These are phyloP conservation scores for Poeciliopsis turneri DNA, from an alignment of 2,797 vertebrate genomes.

Conservation along the genomic window DNA sequence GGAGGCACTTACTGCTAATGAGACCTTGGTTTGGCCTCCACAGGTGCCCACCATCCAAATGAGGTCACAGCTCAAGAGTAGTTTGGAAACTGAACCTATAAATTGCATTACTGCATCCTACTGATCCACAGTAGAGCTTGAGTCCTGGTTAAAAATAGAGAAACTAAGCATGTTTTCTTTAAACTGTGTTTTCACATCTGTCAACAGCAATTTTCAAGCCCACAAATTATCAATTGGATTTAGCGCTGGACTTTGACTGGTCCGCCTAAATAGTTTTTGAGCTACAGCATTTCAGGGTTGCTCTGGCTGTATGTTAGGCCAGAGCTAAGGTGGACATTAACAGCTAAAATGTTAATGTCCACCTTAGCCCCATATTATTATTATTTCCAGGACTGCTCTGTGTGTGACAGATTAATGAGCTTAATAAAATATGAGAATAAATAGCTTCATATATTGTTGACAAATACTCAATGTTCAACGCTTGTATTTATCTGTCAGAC, in stretches of 20 bases:
- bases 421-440: not conserved
- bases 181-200: not conserved
- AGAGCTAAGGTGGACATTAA: no score
- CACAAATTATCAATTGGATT: not conserved
- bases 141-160: not conserved
- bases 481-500: not conserved
- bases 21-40: constrained; percentile 91
- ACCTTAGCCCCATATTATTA: not conserved
- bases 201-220: not conserved
- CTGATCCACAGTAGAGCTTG: not conserved
- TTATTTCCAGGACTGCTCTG: not conserved
- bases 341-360: not conserved
- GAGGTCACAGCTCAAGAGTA: constrained; percentile 96
- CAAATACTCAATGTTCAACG: not conserved
- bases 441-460: not conserved
- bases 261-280: not conserved
- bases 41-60: constrained; percentile 90
- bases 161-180: not conserved
- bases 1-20: constrained; percentile 85
- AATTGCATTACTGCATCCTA: not conserved
- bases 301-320: not conserved
- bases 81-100: constrained; percentile 40
- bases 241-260: not conserved
- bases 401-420: not conserved
- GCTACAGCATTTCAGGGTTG: not conserved